These are phyloP conservation scores for Dioctria linearis DNA, from an alignment of 2,888 invertebrate species.

Conservation along the genomic window DNA sequence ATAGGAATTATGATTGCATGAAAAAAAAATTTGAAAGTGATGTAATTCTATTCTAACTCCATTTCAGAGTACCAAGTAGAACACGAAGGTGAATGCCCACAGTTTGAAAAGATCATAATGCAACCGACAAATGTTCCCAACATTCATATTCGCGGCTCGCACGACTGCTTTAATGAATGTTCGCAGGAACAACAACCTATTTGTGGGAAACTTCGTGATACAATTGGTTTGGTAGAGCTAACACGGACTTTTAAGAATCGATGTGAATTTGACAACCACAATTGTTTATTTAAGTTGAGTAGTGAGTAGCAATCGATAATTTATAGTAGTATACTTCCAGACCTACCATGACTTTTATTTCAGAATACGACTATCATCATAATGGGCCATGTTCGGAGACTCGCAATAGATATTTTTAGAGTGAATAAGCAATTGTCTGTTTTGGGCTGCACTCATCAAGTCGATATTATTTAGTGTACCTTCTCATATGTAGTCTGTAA, in stretches of 20 bases:
- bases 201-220: constrained; percentile 3
- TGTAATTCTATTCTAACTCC: background rate
- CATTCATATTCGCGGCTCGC: background rate
- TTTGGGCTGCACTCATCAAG: too few relatives aligned
- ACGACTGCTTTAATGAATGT: constrained; percentile 13
- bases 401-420: background rate
- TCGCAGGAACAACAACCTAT: background rate
- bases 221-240: background rate
- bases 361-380: constrained; percentile 1
- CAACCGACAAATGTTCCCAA: background rate
- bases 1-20: background rate
- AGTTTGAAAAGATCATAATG: constrained; percentile 7
- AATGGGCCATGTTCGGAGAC: background rate
- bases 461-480: too few relatives aligned
- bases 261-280: constrained; percentile 41
- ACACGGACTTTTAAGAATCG: constrained; percentile 21
- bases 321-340: background rate
- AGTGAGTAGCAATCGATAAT: background rate
- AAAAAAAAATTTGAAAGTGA: background rate
- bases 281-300: constrained; percentile 22
- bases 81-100: constrained; percentile 10
- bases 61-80: constrained; percentile 24
- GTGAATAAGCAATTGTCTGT: too few relatives aligned
- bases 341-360: background rate
- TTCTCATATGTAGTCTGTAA: too few relatives aligned